Conservation (phyloP, 2,888 invertebrate species). For the Myathropa florea region DNA sequence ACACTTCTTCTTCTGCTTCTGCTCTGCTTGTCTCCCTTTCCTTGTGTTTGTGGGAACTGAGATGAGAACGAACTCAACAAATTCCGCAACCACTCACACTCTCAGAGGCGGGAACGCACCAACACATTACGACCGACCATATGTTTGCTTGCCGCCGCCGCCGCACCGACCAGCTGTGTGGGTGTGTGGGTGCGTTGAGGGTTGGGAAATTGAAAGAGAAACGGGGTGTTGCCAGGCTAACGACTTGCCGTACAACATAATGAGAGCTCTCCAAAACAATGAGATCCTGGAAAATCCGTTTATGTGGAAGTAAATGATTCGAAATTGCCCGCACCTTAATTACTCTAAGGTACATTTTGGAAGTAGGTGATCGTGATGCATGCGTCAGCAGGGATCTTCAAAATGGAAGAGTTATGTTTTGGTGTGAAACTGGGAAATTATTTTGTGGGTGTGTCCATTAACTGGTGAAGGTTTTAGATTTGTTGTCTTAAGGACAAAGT, state of each 20-base stretch:
- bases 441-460: neutral
- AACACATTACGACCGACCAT: neutral
- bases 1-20: neutral
- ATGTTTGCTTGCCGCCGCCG: neutral
- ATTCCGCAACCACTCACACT: conserved; percentile 1
- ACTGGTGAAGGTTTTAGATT: too few relatives aligned
- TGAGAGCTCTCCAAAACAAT: neutral
- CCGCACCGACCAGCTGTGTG: neutral
- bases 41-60: neutral
- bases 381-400: neutral
- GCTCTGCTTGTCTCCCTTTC: neutral
- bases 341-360: neutral
- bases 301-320: neutral
- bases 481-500: too few relatives aligned
- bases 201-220: neutral
- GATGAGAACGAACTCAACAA: neutral
- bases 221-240: neutral
- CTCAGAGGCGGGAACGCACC: neutral
- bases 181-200: neutral
- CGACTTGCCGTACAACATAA: neutral
- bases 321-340: neutral
- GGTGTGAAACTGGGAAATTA: too few relatives aligned
- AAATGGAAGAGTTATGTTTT: neutral
- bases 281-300: neutral
- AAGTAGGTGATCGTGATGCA: neutral